Conservation (phyloP, 1,140 invertebrate species). For the Drosophila orosa region DNA sequence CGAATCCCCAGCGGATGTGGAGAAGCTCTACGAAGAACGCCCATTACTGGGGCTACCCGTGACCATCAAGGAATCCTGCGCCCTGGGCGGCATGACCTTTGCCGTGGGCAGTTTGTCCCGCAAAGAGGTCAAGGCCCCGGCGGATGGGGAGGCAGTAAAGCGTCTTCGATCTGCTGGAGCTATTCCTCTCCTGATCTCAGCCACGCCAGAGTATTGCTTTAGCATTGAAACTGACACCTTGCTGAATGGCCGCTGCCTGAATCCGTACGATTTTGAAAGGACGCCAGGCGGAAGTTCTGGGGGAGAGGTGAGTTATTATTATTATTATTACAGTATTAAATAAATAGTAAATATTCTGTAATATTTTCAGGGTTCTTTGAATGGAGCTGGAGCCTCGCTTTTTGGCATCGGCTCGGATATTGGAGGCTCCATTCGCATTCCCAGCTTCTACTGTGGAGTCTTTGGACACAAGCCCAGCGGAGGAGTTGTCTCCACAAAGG, state of each 20-base stretch:
- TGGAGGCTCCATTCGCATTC: slow-evolving; percentile 93
- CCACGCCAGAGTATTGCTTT: slow-evolving; percentile 91
- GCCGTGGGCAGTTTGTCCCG: slow-evolving; percentile 87
- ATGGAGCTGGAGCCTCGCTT: slow-evolving; percentile 85
- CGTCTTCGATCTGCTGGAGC: slow-evolving; percentile 88
- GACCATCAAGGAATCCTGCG: slow-evolving; percentile 90
- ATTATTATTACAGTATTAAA: too few relatives aligned
- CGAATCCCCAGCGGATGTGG: slow-evolving; percentile 35
- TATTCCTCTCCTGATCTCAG: slow-evolving; percentile 91
- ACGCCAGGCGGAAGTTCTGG: slow-evolving; percentile 91
- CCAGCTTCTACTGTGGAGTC: slow-evolving; percentile 93
- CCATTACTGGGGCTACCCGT: slow-evolving; percentile 91
- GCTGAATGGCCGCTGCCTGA: slow-evolving; percentile 89
- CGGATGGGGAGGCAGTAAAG: slow-evolving; percentile 87
- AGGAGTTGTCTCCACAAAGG: slow-evolving; percentile 86
- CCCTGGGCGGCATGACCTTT: slow-evolving; percentile 87
- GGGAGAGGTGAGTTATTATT: slow-evolving; percentile 88
- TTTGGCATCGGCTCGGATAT: slow-evolving; percentile 92
- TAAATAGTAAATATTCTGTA: not conserved
- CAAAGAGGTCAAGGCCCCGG: slow-evolving; percentile 85
- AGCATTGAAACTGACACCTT: slow-evolving; percentile 90
- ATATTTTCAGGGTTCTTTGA: slow-evolving; percentile 86
- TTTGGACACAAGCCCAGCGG: slow-evolving; percentile 94
- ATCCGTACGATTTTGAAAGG: slow-evolving; percentile 90
- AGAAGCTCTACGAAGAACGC: slow-evolving; percentile 84